Conservation (phyloP, 2,888 invertebrate species). For the Eristalis pertinax region DNA sequence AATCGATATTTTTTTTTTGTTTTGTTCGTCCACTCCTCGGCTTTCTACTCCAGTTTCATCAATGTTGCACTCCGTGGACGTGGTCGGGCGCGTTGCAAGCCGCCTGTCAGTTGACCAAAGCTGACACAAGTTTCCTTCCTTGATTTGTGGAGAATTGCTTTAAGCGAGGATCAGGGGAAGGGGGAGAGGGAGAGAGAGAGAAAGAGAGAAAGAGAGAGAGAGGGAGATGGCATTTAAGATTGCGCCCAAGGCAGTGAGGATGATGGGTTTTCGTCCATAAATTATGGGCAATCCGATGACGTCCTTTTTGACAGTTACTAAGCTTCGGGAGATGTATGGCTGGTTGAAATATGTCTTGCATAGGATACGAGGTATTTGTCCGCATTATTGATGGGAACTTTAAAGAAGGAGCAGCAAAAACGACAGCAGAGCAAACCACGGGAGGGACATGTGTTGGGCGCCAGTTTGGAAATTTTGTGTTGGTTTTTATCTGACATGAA, state of each 20-base stretch:
- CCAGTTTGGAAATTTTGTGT: not conserved
- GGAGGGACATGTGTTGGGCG: not conserved
- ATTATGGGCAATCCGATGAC: not conserved
- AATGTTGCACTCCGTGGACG: conserved; percentile 14
- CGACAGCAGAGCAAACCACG: not conserved
- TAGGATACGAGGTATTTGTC: not conserved
- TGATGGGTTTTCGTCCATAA: not conserved
- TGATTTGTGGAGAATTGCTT: not conserved
- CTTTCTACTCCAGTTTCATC: not conserved
- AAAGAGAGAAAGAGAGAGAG: too few species aligned
- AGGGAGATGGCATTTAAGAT: not conserved
- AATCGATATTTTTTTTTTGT: conserved; percentile 33
- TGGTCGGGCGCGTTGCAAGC: conserved; percentile 1
- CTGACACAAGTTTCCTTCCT: not conserved
- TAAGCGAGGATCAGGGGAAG: not conserved
- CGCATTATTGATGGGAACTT: not conserved
- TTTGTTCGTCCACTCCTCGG: not conserved
- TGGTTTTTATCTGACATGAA: not conserved
- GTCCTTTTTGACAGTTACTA: not conserved
- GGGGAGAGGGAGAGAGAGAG: not conserved
- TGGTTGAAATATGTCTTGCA: not conserved
- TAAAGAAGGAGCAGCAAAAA: not conserved
- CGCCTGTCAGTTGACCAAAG: not conserved
- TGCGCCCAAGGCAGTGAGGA: not conserved
- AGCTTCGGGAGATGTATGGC: not conserved